Evolutionary conservation across 1,140 invertebrate genomes (phyloP), one percentile per base, ranked within the genome.

Genomic region (Eupristina koningsbergeri): DNA sequence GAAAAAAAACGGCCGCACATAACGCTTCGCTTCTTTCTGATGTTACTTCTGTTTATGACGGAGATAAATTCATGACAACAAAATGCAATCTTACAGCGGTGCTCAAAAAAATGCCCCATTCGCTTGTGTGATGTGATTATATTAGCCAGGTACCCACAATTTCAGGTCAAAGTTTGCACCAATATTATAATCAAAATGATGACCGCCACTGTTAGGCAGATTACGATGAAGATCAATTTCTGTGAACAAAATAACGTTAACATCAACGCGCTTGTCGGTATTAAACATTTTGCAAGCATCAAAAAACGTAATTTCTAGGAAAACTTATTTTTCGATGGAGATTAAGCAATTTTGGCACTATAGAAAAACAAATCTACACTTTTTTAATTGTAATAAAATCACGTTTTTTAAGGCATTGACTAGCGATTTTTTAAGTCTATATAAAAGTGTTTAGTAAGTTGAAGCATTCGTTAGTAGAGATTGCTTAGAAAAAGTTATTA

Each of bases 171-270:
- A 11, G 71, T 82, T 75, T 63, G 53, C 85, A 94, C 93, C 91
- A 96, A 93, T 93, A 96, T 93, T 90, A 96, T 94, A 93, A 95
- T 94, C 93, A 96, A 94, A 94, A 96, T 94, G 93, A 95, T 93
- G 94, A 95, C 91, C 92, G 94, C 94, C 92, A 96, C 93, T 85
- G 94, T 93, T 90, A 96, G 93, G 94, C 95, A 96, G 93, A 96
- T 95, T 92, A 96, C 94, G 93, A 96, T 96, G 93, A 96, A 94
- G 94, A 96, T 95, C 94, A 95, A 95, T 96, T 96, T 96, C 96
- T 96, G 95, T 90, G 94, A 96, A 94, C 93, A 95, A 92, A 95
- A 95, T 89, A 94, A 93, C 69, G 79, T 87, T 79, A 88, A 53
- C 45, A 80, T 89, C 64, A 89, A 76, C 58, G 41, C 83, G 63